phyloP scores from a whole-genome alignment of 1,140 invertebrate genomes.

The Macrobrachium nipponense region DNA sequence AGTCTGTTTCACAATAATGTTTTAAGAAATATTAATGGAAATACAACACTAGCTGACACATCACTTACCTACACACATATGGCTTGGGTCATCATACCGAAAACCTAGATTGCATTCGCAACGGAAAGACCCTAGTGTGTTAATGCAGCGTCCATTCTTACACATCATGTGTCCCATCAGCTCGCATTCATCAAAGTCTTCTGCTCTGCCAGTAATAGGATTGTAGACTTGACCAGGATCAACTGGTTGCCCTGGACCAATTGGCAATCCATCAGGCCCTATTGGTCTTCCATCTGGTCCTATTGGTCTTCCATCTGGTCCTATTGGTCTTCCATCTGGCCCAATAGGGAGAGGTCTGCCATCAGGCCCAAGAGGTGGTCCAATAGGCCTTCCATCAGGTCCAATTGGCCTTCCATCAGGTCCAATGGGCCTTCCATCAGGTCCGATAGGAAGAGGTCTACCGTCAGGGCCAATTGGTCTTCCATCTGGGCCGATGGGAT shows the following conservation, averaged over 20 bases:
- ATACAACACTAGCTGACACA: not conserved
- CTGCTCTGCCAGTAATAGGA: conserved; percentile 80
- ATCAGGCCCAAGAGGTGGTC: not conserved
- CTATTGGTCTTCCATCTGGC: conserved; percentile 4
- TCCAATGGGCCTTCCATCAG: not conserved
- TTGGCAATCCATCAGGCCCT: conserved; percentile 4
- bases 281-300: conserved; percentile 22
- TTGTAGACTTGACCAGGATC: conserved; percentile 79
- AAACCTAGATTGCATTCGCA: conserved; percentile 79
- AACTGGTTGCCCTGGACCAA: not conserved
- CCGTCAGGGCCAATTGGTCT: conserved; percentile 2
- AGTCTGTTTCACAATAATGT: not conserved
- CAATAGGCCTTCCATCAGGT: not conserved
- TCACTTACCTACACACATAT: conserved; percentile 78
- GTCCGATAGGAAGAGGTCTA: not conserved
- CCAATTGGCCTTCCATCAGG: not conserved
- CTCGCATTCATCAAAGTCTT: conserved; percentile 84
- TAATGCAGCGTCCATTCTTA: conserved; percentile 84
- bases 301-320: conserved; percentile 21
- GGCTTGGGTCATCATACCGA: conserved; percentile 80
- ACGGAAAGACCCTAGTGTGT: conserved; percentile 82
- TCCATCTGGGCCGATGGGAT: conserved; percentile 9
- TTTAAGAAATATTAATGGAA: not conserved
- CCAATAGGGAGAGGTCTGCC: conserved; percentile 1
- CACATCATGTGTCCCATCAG: conserved; percentile 88